Conservation (phyloP, 1,140 invertebrate species). For the Eufriesea mexicana region DNA sequence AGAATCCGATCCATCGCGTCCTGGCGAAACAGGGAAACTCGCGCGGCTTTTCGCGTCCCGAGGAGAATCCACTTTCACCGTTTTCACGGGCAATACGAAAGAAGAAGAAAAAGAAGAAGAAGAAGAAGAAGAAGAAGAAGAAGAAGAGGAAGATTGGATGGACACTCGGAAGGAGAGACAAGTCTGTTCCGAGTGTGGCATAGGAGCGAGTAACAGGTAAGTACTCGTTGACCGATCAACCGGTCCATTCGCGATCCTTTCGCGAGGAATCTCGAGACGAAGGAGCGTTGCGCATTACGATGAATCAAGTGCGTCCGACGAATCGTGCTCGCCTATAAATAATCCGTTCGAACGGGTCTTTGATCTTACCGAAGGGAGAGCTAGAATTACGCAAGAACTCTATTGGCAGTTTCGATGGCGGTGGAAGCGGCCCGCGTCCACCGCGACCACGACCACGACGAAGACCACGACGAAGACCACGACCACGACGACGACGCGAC, state of each 20-base stretch:
- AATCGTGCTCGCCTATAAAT: conserved; percentile 31
- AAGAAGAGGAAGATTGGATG: too few relatives aligned
- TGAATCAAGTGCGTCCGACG: conserved; percentile 2
- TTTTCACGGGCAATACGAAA: too few relatives aligned
- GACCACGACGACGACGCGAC: background rate
- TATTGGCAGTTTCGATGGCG: conserved; percentile 17
- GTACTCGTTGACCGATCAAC: background rate
- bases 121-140: too few relatives aligned
- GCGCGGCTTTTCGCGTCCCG: too few relatives aligned
- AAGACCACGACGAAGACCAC: background rate
- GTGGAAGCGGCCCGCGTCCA: background rate
- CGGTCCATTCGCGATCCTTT: background rate
- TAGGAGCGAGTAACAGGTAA: too few relatives aligned
- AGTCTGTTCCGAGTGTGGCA: too few relatives aligned
- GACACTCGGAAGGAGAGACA: too few relatives aligned
- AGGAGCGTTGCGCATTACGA: conserved; percentile 9
- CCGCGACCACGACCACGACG: too few relatives aligned
- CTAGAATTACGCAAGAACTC: conserved; percentile 36
- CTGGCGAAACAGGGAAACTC: too few relatives aligned
- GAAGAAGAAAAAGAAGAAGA: too few relatives aligned
- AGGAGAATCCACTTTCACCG: too few relatives aligned
- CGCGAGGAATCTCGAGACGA: background rate
- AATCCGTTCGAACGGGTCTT: conserved; percentile 26
- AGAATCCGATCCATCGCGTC: too few relatives aligned
- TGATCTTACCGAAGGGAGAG: conserved; percentile 30